phyloP scores from a whole-genome alignment of 2,113 vertebrate genomes.

The Cinclus mexicanus region DNA sequence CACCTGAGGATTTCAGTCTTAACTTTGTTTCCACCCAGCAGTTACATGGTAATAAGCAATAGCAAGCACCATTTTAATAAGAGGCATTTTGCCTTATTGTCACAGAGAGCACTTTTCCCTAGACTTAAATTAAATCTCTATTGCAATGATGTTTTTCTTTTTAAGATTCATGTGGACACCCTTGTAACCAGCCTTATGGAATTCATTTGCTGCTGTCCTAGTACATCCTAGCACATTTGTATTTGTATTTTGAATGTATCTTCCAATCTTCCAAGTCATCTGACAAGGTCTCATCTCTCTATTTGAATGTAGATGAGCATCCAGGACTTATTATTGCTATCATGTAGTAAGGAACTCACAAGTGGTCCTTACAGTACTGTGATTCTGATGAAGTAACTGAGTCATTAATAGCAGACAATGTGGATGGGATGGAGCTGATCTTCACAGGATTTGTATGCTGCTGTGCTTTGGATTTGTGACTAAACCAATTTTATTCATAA shows the following conservation, averaged over 20 bases:
- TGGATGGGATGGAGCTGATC: background rate
- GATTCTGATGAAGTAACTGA: background rate
- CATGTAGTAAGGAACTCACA: background rate
- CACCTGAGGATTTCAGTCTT: background rate
- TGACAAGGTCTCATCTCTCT: background rate
- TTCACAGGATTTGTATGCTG: background rate
- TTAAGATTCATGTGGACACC: background rate
- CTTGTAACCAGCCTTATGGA: background rate
- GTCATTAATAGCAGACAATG: background rate
- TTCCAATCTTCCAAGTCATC: background rate
- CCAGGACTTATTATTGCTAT: background rate
- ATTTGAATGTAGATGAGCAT: background rate
- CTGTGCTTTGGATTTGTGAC: background rate
- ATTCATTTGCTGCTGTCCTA: background rate
- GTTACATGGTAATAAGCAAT: background rate
- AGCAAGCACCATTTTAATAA: background rate
- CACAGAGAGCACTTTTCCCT: background rate
- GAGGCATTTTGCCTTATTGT: background rate
- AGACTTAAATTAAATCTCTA: background rate
- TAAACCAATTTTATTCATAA: background rate
- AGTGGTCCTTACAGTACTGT: background rate
- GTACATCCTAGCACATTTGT: background rate
- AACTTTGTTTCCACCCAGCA: background rate
- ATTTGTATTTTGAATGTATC: background rate
- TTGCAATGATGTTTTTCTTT: background rate